These are phyloP conservation scores for Rana temporaria DNA, from an alignment of 2,113 vertebrate genomes.

Conservation along the genomic window DNA sequence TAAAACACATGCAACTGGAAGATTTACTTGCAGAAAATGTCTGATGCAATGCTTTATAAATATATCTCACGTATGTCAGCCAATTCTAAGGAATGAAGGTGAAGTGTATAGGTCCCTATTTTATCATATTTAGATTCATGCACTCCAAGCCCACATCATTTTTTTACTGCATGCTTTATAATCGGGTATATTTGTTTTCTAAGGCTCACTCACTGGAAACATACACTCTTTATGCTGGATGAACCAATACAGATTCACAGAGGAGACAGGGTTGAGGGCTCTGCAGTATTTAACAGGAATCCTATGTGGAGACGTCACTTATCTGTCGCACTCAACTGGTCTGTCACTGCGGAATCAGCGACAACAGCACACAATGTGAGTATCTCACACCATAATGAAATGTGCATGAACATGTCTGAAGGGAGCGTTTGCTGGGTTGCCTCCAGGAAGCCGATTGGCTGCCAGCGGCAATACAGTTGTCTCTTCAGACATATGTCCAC, in stretches of 20 bases:
- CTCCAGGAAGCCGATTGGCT: not conserved
- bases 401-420: not conserved
- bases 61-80: no score
- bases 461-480: not conserved
- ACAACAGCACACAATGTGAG: constrained; percentile 65
- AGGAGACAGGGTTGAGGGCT: constrained; percentile 72
- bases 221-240: constrained; percentile 85
- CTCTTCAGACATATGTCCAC: not conserved
- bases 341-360: constrained; percentile 63
- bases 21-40: no score
- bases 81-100: no score
- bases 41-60: no score
- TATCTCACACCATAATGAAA: not conserved
- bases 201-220: constrained; percentile 84
- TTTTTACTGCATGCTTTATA: no score
- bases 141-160: no score
- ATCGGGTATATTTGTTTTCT: not conserved
- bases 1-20: no score
- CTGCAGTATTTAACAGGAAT: constrained; percentile 72
- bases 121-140: no score
- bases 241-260: constrained; percentile 65
- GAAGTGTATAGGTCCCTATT: no score
- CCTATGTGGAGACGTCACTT: constrained; percentile 81
- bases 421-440: not conserved
- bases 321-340: constrained; percentile 78